Base-by-base conservation (phyloP, 2,888 invertebrate species). In the Trichogramma evanescens region DNA sequence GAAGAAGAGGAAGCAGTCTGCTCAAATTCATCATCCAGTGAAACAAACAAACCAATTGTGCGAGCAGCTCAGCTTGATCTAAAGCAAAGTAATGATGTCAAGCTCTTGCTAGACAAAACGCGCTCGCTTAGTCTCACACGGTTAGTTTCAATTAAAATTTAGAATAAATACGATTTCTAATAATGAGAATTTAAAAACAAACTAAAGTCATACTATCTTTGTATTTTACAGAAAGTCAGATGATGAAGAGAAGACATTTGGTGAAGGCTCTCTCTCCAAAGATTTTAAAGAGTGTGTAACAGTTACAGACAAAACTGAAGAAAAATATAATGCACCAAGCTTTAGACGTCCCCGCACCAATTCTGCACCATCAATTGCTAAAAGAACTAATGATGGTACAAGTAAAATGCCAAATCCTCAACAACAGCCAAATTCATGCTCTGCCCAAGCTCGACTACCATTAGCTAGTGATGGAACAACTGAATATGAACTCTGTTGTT, bases 401-500 rank as follows among this genome's bases (percentile, higher is more conserved):
- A 62, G 55, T 59, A 43, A 63, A 41, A 50, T 65, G 39, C 58
- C 54, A 5, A 62, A 64, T 13, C 66, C 66, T 45, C 63, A 63
- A 40, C 70, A 70, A 64, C 65, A 70, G 48, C 70, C 77, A 5
- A 76, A 74, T 54, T 76, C 77, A 39, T 93, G 93, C 77, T 92
- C 93, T 0, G 89, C 90, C 70, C 89, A 94, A 76, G 90, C 89
- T 4, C 80, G 86, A 67, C 82, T 84, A 76, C 83, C 86, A 62
- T 86, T 87, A 50, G 83, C 86, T 3, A 88, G 89, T 79, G 95
- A 95, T 82, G 86, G 93, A 56, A 93, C 93, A 52, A 95, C 95
- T 70, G 93, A 94, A 26, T 26, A 26, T 78, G 96, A 96, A 80
- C 82, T 96, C 70, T 95, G 95, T 64, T 90, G 93, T 77, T 96